Evolutionary conservation across 1,140 invertebrate genomes (phyloP).

Genomic region (Lineus longissimus): DNA sequence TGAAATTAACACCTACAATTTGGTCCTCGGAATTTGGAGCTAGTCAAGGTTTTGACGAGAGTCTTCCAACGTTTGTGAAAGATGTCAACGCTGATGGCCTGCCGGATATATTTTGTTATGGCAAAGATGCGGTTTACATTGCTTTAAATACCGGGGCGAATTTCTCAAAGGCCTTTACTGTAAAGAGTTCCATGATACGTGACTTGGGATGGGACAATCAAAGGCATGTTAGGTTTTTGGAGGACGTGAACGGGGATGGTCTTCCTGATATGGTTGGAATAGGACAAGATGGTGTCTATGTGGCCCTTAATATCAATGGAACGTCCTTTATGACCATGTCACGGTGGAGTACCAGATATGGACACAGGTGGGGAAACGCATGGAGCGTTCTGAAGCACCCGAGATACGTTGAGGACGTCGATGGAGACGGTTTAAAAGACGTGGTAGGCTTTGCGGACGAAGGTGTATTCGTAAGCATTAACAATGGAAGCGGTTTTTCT

Average conservation of each 20-base stretch:
- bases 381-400: neutral
- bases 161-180: neutral
- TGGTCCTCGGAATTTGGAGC: neutral
- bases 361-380: neutral
- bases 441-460: neutral
- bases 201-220: neutral
- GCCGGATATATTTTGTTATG: neutral
- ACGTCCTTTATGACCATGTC: neutral
- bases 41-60: neutral
- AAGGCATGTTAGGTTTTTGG: neutral
- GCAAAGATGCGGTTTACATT: neutral
- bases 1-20: neutral
- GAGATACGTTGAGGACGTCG: neutral
- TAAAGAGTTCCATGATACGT: too few species aligned
- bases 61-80: neutral
- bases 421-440: neutral
- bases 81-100: slow-evolving; percentile 3
- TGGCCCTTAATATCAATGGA: neutral
- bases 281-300: neutral
- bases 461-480: neutral
- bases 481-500: neutral
- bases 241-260: neutral
- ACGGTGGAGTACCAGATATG: neutral
- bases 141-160: neutral
- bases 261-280: slow-evolving; percentile 1